Evolutionary conservation across 2,888 invertebrate species (phyloP).

Genomic region (Acronicta aceris): DNA sequence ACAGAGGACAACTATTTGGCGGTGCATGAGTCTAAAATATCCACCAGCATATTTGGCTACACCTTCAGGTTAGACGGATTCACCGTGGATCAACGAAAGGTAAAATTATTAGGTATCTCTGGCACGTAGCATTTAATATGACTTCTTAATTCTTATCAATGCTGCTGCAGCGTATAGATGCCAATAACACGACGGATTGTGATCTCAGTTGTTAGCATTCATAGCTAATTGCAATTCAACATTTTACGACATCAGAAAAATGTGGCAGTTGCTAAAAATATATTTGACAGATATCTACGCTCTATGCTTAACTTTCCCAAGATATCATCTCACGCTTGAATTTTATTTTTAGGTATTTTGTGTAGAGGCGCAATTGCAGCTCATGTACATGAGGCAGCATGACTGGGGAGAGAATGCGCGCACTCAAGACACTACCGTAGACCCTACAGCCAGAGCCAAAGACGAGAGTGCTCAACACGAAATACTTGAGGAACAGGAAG

Average conservation of each 20-base stretch:
- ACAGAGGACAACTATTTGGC: conserved; percentile 69
- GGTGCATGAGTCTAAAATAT: conserved; percentile 75
- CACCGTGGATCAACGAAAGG: conserved; percentile 54
- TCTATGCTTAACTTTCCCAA: no score
- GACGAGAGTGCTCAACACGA: neutral
- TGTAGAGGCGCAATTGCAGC: conserved; percentile 66
- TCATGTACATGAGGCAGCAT: conserved; percentile 71
- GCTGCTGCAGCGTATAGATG: no score
- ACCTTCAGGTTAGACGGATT: conserved; percentile 66
- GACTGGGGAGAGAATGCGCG: conserved; percentile 55
- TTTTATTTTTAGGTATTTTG: conserved; percentile 69
- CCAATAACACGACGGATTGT: no score
- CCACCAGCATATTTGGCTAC: conserved; percentile 77
- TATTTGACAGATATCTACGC: no score
- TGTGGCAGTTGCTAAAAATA: no score
- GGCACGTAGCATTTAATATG: neutral
- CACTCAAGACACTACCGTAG: conserved; percentile 3
- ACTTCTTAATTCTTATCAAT: neutral
- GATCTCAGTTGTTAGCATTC: no score
- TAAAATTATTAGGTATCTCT: conserved; percentile 20
- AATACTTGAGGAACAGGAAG: neutral
- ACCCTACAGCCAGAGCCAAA: conserved; percentile 3
- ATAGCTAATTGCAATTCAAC: no score
- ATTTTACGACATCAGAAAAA: no score
- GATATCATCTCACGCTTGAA: neutral